phyloP scores from a whole-genome alignment of 2,113 vertebrate species.

The Malurus alboscapulatus region DNA sequence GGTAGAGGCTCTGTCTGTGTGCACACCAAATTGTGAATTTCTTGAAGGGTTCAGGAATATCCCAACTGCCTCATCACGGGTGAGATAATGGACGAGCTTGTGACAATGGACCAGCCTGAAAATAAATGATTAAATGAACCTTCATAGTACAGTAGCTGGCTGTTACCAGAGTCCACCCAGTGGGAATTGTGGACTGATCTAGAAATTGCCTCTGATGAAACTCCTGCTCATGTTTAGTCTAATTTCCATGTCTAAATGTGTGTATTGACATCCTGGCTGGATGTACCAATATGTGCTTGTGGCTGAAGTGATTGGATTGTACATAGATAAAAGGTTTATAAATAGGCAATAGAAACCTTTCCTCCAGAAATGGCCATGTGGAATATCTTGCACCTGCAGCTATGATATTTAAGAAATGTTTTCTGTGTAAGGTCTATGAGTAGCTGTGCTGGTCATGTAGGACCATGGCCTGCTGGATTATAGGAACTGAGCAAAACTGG shows the following conservation, averaged over 20 bases:
- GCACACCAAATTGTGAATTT: not conserved
- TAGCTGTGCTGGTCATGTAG: not conserved
- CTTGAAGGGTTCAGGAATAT: not conserved
- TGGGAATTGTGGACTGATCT: not conserved
- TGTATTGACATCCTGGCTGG: not conserved
- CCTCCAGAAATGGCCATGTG: not conserved
- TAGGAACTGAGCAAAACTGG: not conserved
- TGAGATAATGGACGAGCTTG: not conserved
- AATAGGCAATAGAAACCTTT: not conserved
- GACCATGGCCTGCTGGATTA: not conserved
- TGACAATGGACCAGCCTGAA: not conserved
- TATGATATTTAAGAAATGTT: not conserved
- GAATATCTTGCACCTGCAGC: not conserved
- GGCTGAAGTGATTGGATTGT: not conserved
- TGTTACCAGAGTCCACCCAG: not conserved
- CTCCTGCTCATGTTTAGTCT: not conserved
- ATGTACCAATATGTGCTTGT: not conserved
- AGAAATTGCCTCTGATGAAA: not conserved
- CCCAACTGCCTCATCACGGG: not conserved
- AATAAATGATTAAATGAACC: not conserved
- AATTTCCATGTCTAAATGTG: not conserved
- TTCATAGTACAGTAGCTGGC: not conserved
- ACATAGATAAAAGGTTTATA: not conserved
- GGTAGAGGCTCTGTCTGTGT: not conserved
- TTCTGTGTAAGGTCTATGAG: rapidly evolving